Base-by-base conservation (phyloP, 2,888 invertebrate species). In the Drosophila niveifrons region DNA sequence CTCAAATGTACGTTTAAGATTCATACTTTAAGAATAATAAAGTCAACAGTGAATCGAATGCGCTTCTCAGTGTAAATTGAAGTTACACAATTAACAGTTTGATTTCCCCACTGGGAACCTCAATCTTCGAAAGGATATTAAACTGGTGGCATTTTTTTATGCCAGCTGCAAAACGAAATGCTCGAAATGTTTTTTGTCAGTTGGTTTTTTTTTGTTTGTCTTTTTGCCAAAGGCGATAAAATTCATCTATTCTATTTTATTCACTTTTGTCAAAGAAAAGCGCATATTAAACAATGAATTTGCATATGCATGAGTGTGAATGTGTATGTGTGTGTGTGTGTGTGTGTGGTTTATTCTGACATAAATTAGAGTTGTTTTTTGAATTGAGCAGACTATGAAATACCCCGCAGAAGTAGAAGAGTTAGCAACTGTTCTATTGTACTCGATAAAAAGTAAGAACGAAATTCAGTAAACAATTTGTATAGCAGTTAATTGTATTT, bases 241-340 rank as follows among this genome's bases (percentile, higher is more conserved):
- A 17, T 53, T 15, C 48, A 53, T 48, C 58, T 58, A 1, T 67
- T 34, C 6, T 36, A 47, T 39, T 48, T 53, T 52, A 36, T 46
- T 9, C 28, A 3, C 52, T n/a, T 34, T 41, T 36, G 13, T 43
- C 11, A 18, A 52, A 66, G 41, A 48, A 67, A 70, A 71, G 47
- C 61, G 48, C 66, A 73, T 69, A 51, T 52, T 46, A 61, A 66
- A 59, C 65, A 50, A 61, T 61, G 56, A 31, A 56, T 63, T 56
- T 63, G 55, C 63, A 63, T 63, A 43, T 55, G 31, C 48, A 56
- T 48, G 15, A 43, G 48, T 7, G 41, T 43, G 15, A n/a, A n/a
- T 34, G 43, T 17, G 28, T 43, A 7, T 47, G 46, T 47, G 15
- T 43, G 44, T 47, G 8, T 56, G 28, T 70, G 61, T 61, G 44